Evolutionary conservation across 2,888 invertebrate species (phyloP).

Genomic region (Agrotis exclamationis): DNA sequence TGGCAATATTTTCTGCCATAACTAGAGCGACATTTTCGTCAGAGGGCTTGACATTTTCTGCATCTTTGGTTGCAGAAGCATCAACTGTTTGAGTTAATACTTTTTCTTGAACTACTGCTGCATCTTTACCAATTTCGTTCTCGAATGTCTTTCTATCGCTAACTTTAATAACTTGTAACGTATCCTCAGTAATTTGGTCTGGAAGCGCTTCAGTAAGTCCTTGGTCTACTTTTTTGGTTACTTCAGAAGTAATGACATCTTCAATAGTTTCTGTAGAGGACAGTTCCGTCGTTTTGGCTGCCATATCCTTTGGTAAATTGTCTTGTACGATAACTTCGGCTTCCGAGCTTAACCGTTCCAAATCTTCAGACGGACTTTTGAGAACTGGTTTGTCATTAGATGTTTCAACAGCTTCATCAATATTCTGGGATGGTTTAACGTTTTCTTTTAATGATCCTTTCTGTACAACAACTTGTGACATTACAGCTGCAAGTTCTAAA

Average conservation of each 20-base stretch:
- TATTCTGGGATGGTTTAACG: background rate
- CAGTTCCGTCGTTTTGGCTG: background rate
- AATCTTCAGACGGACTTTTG: background rate
- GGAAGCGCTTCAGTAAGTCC: background rate
- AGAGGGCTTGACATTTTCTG: background rate
- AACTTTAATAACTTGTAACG: background rate
- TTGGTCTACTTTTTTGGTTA: background rate
- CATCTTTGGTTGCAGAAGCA: background rate
- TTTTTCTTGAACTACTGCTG: background rate
- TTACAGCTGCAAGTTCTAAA: conserved; percentile 22
- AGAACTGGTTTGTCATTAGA: background rate
- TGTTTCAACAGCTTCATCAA: background rate
- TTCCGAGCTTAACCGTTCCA: background rate
- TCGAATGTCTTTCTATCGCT: background rate
- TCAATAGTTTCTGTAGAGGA: background rate
- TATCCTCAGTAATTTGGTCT: background rate
- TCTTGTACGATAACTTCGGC: background rate
- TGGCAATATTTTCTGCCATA: background rate
- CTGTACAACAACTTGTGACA: conserved; percentile 16
- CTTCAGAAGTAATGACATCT: background rate
- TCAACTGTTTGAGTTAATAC: background rate
- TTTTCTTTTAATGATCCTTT: background rate
- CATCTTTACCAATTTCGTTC: background rate
- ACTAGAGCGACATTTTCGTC: background rate
- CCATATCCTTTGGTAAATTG: background rate